Conservation (phyloP, 92 coral and sea anemone genomes). For the Porites cylindrica region DNA sequence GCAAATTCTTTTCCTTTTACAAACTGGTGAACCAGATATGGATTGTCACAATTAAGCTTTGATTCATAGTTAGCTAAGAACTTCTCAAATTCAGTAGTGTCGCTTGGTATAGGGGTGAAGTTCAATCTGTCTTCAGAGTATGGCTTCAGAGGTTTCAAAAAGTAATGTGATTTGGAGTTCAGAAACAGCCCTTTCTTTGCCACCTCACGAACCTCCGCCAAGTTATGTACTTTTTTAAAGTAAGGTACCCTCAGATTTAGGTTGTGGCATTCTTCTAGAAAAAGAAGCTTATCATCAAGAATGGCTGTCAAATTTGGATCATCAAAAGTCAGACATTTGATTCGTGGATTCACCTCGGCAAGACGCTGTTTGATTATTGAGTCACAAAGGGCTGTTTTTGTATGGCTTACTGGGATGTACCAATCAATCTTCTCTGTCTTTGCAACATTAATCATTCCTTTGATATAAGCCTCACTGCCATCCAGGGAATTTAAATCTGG, state of each 20-base stretch:
- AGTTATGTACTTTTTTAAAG: constrained; percentile 16
- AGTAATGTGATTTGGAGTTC: constrained; percentile 32
- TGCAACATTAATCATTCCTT: constrained; percentile 54
- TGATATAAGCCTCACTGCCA: constrained; percentile 37
- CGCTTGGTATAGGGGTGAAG: constrained; percentile 56
- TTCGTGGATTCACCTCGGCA: constrained; percentile 34
- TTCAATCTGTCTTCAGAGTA: constrained; percentile 43
- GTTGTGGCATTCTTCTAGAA: constrained; percentile 42
- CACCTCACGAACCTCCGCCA: constrained; percentile 39
- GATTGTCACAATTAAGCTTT: constrained; percentile 24
- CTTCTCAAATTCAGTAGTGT: constrained; percentile 42
- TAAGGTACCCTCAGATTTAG: constrained; percentile 53
- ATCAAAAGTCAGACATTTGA: constrained; percentile 55
- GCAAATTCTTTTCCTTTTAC: constrained; percentile 55
- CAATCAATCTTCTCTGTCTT: constrained; percentile 58
- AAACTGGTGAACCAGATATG: constrained; percentile 57
- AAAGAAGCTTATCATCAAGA: constrained; percentile 56
- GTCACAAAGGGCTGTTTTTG: constrained; percentile 43
- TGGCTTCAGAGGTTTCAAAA: constrained; percentile 45
- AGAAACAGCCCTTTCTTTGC: constrained; percentile 32
- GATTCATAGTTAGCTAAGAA: constrained; percentile 25
- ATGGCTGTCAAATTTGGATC: constrained; percentile 51
- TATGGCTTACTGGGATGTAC: constrained; percentile 67
- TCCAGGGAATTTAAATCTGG: constrained; percentile 44
- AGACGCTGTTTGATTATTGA: constrained; percentile 51